Evolutionary conservation across 2,113 vertebrate species (phyloP).

Genomic region (Eurystomus gularis): DNA sequence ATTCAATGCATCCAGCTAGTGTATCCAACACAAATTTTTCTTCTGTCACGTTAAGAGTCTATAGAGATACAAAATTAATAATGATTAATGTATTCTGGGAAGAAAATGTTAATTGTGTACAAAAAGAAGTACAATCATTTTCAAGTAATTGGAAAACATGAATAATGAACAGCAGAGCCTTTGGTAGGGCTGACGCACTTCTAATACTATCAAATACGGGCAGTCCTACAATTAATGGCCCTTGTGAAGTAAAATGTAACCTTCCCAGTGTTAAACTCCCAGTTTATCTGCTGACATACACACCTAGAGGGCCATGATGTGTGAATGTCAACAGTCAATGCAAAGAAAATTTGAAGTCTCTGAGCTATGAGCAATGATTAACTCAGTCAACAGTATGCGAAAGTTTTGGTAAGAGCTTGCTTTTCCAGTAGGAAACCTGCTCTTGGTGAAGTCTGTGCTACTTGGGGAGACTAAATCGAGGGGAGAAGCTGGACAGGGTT

Average conservation of each 20-base stretch:
- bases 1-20: conserved; percentile 84
- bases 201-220: not conserved
- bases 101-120: not conserved
- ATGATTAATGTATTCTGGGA: not conserved
- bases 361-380: not conserved
- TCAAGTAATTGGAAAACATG: not conserved
- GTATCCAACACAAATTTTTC: conserved; percentile 78
- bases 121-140: not conserved
- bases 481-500: not conserved
- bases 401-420: not conserved
- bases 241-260: not conserved
- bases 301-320: not conserved
- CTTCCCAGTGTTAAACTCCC: not conserved
- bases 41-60: conserved; percentile 62
- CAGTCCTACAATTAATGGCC: not conserved
- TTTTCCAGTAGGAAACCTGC: not conserved
- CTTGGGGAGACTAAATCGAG: not conserved
- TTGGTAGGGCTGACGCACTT: not conserved
- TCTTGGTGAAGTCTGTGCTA: not conserved
- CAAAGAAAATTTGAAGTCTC: not conserved
- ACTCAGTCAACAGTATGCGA: not conserved
- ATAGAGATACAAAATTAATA: not conserved
- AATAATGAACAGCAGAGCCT: not conserved
- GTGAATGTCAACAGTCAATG: not conserved
- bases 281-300: not conserved